Base-by-base conservation (phyloP, 1,140 invertebrate genomes). In the Drosophila sp. region DNA sequence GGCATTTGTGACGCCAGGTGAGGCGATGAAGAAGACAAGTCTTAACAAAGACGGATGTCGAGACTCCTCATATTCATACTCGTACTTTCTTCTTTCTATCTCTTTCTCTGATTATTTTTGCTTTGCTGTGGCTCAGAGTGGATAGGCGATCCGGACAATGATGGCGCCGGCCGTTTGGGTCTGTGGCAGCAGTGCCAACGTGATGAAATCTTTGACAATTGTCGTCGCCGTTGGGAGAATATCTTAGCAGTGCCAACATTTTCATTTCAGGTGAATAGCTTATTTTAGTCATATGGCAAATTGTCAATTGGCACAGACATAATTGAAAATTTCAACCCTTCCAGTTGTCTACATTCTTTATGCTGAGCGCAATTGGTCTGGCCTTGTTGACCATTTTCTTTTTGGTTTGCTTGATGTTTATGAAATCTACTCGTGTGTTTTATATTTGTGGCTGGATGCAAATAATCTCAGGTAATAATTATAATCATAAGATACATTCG, bases 371-470 rank as follows among this genome's bases (percentile, higher is more conserved):
- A 11, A 97, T 98, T 25, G 93, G 97, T 5, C 93, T 98, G 64
- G 96, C 97, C 57, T 93, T 98, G 60, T 91, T 98, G 71, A 96
- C 96, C 33, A 96, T 99, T 70, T 96, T 95, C 91, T 95, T 96
- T 55, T 96, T 99, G 94, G 93, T 99, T 27, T 94, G 99, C 74
- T 98, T 99, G 93, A 97, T 98, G 93, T 98, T 99, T 92, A 96
- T 97, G 92, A 96, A 96, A 81, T 96, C 97, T n/a, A 97, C 96
- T 2, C 98, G 96, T 7, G 98, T 99, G 8, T 98, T 98, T 91
- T 95, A 97, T 87, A 95, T 99, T 61, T 98, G 97, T 91, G 98
- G 96, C 33, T 98, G 97, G 97, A 94, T 99, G 93, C 98, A 99
- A 93, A 93, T 98, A 7, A 93, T 98, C 78, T 98, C 97, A 92